phyloP scores from a whole-genome alignment of 2,797 vertebrate genomes.

The Neopelma chrysocephalum region DNA sequence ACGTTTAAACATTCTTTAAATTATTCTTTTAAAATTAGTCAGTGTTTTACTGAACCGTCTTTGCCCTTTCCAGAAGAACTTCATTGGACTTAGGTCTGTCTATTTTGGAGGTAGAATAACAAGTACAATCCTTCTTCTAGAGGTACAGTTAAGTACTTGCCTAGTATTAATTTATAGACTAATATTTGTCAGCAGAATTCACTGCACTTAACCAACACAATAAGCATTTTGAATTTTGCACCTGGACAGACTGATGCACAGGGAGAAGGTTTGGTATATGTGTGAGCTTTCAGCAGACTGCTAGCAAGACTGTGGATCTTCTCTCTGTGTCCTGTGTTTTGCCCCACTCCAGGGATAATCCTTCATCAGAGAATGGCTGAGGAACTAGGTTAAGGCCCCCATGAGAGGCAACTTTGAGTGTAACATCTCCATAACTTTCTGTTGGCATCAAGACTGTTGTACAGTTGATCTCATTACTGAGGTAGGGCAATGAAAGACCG shows the following conservation, averaged over 20 bases:
- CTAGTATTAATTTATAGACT: neutral
- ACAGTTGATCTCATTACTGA: neutral
- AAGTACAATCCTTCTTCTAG: neutral
- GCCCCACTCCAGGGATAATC: neutral
- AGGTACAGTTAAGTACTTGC: neutral
- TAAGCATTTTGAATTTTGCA: neutral
- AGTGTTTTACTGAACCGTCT: neutral
- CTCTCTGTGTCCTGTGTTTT: neutral
- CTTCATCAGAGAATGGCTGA: neutral
- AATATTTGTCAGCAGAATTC: neutral
- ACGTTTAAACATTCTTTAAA: neutral
- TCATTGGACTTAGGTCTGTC: neutral
- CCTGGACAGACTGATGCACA: neutral
- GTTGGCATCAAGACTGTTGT: neutral
- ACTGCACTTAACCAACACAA: neutral
- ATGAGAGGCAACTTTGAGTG: neutral
- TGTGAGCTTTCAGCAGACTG: neutral
- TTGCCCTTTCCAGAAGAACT: neutral
- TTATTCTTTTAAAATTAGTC: neutral
- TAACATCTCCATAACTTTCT: neutral
- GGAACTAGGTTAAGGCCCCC: neutral
- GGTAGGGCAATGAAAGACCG: neutral
- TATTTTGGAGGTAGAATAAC: neutral
- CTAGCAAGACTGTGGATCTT: neutral
- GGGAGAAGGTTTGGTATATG: fast-evolving